Evolutionary conservation across 1,140 invertebrate species (phyloP).

Genomic region (Ceratosolen fusciceps): DNA sequence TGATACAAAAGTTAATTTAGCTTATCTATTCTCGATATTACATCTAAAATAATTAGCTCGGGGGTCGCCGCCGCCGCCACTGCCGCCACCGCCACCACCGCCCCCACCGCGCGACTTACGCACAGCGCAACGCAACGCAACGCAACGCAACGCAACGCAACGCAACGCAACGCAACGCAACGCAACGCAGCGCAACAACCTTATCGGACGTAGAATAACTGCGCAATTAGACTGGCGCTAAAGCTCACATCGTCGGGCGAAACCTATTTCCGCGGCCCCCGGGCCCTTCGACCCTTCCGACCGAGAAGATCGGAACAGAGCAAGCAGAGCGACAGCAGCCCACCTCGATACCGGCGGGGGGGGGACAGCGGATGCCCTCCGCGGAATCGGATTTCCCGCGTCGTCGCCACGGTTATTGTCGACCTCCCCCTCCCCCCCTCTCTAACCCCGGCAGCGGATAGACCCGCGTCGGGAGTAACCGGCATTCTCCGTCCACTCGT

Average conservation of each 20-base stretch:
- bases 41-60: constrained; percentile 63
- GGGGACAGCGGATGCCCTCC: neutral
- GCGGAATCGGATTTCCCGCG: neutral
- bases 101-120: no score
- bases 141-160: no score
- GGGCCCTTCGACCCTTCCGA: no score
- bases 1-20: constrained; percentile 63
- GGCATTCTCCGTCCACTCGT: neutral
- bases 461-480: no score
- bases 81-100: constrained; percentile 35
- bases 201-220: constrained; percentile 63
- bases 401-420: neutral
- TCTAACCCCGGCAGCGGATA: neutral
- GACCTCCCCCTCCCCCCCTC: neutral
- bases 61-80: neutral
- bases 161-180: no score
- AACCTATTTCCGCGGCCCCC: neutral
- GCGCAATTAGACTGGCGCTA: constrained; percentile 56
- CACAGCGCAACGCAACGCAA: no score
- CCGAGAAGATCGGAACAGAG: no score
- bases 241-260: neutral
- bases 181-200: no score
- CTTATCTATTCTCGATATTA: constrained; percentile 57
- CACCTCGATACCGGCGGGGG: no score
- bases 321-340: no score